Base-by-base conservation (phyloP, 2,113 vertebrate species). In the Poecile atricapillus region DNA sequence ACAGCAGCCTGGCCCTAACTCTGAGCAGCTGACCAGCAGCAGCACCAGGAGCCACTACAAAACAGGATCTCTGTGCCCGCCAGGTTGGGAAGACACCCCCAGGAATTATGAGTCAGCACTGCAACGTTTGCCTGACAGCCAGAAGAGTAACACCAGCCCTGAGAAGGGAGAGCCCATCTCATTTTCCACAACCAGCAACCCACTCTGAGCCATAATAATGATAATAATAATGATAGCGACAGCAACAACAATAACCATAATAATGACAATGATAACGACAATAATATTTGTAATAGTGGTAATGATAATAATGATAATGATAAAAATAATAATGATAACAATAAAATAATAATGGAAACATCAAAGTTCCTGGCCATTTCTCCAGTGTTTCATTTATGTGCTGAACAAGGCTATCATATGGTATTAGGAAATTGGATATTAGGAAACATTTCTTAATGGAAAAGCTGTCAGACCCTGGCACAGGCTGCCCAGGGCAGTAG, bases 41-140 rank as follows among this genome's bases (percentile, higher is more conserved):
- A 89, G 64, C 23, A 53, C 28, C 64, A 82, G 58, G 31, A 87
- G 71, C 10, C 25, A 33, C 50, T 15, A 31, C 0, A 7, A 39
- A 71, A 81, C n/a, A 47, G 22, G 33, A 84, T 15, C 37, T 55
- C 52, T 1, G 2, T 8, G 27, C 11, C 78, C 24, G 64, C 5
- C 31, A 41, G 15, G 11, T 2, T 67, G 31, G 41, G 67, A 78
- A 60, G 47, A 63, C n/a, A 67, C 2, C 5, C 41, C 17, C 18
- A 15, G 2, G 5, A 82, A 76, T 52, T 30, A 28, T 0, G 1
- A 89, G 15, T 7, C 30, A 59, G 14, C 10, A n/a, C 2, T 5
- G 2, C 21, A 11, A 49, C 4, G 4, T 60, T 35, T 79, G 49
- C 47, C 63, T 64, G 44, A 43, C 27, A 64, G 52, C 6, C 56